A percentile compares a stretch with the other conserved stretches of the same genome.
phyloP scores from a whole-genome alignment of 2,888 invertebrate species.

The Spilosoma lubricipeda region DNA sequence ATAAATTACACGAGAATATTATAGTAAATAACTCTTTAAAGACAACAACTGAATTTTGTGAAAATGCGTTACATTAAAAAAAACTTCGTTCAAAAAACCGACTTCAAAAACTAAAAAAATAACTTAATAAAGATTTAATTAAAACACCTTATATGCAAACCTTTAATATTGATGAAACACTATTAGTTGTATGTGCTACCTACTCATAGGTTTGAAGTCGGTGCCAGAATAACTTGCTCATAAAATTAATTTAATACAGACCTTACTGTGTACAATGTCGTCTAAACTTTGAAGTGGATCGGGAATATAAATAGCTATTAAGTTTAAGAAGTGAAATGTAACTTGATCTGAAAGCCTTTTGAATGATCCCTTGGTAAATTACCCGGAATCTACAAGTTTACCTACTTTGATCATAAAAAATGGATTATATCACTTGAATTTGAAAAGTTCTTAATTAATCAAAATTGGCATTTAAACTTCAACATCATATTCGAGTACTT shows the following conservation, averaged over 20 bases:
- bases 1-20: slow-evolving; percentile 78
- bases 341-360: slow-evolving; percentile 41
- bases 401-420: slow-evolving; percentile 9
- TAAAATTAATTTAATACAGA: background rate
- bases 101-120: too few species aligned
- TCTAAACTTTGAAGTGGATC: background rate
- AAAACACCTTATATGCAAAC: too few species aligned
- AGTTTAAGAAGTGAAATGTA: slow-evolving; percentile 46
- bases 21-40: slow-evolving; percentile 69
- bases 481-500: background rate
- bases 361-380: slow-evolving; percentile 28
- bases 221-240: too few species aligned
- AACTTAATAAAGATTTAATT: too few species aligned
- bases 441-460: background rate
- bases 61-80: too few species aligned
- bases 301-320: slow-evolving; percentile 22
- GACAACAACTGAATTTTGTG: slow-evolving; percentile 47
- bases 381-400: slow-evolving; percentile 22
- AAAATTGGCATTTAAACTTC: background rate
- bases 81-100: too few species aligned
- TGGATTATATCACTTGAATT: background rate
- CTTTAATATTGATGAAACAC: too few species aligned
- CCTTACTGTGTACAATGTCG: too few species aligned
- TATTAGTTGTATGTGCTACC: too few species aligned
- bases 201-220: too few species aligned